phyloP scores from a whole-genome alignment of 2,888 invertebrate species.

The Sialis lutaria region DNA sequence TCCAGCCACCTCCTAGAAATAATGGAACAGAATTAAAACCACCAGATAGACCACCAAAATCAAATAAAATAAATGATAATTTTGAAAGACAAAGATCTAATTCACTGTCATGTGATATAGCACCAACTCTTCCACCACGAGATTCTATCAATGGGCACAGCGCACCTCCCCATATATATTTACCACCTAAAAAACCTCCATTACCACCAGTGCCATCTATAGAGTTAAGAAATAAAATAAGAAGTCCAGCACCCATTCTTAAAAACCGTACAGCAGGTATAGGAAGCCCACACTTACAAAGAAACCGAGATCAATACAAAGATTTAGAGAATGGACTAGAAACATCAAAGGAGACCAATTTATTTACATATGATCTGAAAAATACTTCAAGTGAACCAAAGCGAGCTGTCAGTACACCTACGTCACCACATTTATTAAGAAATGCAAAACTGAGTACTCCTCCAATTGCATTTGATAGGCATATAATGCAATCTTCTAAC shows the following conservation, averaged over 20 bases:
- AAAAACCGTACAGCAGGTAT: constrained; percentile 40
- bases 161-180: constrained; percentile 31
- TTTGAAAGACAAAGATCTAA: constrained; percentile 37
- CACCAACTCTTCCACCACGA: constrained; percentile 37
- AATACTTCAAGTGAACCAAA: background rate
- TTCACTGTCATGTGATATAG: constrained; percentile 28
- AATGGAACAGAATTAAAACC: constrained; percentile 38
- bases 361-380: constrained; percentile 2
- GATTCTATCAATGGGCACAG: constrained; percentile 22
- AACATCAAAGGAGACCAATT: background rate
- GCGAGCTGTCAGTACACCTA: constrained; percentile 24
- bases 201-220: constrained; percentile 50
- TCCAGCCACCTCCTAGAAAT: constrained; percentile 45
- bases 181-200: constrained; percentile 56
- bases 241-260: constrained; percentile 21
- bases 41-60: constrained; percentile 52
- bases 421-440: constrained; percentile 23
- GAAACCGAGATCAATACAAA: constrained; percentile 36
- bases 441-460: constrained; percentile 3
- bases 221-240: constrained; percentile 36
- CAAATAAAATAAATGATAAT: constrained; percentile 23
- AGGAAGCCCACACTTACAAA: constrained; percentile 43
- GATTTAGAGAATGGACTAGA: constrained; percentile 31
- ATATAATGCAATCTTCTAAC: background rate
- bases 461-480: constrained; percentile 11